Evolutionary conservation across 2,113 vertebrate genomes (phyloP).

Genomic region (Carassius auratus): DNA sequence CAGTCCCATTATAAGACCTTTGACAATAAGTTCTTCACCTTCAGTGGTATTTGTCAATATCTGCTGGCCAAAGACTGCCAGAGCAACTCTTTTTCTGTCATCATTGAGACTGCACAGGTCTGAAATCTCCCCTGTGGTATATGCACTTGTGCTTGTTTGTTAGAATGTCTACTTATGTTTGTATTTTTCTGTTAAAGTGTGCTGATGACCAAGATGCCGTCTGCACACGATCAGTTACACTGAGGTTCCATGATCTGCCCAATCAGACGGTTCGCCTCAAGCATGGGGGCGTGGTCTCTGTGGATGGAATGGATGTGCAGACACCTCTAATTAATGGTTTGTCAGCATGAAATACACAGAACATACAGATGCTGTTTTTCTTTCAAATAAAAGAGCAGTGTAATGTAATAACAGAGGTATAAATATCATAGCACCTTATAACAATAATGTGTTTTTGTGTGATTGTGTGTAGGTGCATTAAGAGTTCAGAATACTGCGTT

Average conservation of each 20-base stretch:
- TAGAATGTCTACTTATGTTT: constrained; percentile 27
- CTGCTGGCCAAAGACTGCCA: too few species aligned
- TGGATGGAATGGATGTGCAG: constrained; percentile 89
- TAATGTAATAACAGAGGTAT: too few species aligned
- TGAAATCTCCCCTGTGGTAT: not conserved
- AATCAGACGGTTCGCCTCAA: constrained; percentile 88
- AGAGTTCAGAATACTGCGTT: too few species aligned
- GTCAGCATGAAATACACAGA: constrained; percentile 42
- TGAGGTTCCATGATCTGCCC: constrained; percentile 79
- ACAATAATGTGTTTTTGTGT: too few species aligned
- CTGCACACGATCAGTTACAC: constrained; percentile 86
- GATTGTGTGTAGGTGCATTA: too few species aligned
- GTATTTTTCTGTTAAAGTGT: constrained; percentile 79
- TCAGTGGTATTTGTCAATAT: too few species aligned
- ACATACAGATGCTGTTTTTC: too few species aligned
- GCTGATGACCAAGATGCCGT: constrained; percentile 90
- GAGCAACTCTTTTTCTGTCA: too few species aligned
- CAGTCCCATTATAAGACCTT: too few species aligned
- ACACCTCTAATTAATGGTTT: constrained; percentile 86
- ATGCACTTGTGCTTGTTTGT: constrained; percentile 4
- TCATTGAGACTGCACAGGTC: constrained; percentile 91
- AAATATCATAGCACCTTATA: too few species aligned
- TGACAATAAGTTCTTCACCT: too few species aligned
- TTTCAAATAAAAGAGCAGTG: too few species aligned
- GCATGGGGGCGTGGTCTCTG: constrained; percentile 85